Conservation (phyloP, 2,888 invertebrate species). For the Tetragonisca angustula region DNA sequence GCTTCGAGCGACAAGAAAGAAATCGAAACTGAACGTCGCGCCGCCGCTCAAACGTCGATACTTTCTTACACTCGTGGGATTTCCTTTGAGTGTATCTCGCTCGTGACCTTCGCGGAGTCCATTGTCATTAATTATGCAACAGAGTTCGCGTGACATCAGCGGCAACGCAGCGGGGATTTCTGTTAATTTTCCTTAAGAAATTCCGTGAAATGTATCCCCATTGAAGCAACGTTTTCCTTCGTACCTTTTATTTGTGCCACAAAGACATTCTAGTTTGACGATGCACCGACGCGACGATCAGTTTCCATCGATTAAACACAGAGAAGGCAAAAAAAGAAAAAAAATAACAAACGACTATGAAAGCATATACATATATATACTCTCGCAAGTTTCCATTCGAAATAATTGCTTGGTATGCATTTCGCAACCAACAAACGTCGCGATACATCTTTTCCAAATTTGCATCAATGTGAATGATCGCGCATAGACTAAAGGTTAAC, state of each 20-base stretch:
- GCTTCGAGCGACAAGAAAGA: conserved; percentile 4
- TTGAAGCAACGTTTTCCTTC: conserved; percentile 3
- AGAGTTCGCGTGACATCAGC: conserved; percentile 76
- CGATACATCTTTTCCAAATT: conserved; percentile 11
- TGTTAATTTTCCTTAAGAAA: conserved; percentile 71
- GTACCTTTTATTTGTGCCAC: background rate
- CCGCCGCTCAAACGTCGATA: conserved; percentile 25
- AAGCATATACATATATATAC: background rate
- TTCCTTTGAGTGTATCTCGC: conserved; percentile 75
- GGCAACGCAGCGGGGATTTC: conserved; percentile 71
- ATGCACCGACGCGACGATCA: conserved; percentile 40
- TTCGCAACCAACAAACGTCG: conserved; percentile 17
- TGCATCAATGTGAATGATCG: conserved; percentile 16
- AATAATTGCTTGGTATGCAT: background rate
- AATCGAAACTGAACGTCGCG: background rate
- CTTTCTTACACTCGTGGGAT: conserved; percentile 76
- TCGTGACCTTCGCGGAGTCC: conserved; percentile 76
- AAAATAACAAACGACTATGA: no score
- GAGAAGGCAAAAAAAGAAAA: background rate
- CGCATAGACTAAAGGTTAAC: conserved; percentile 9
- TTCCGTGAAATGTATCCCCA: conserved; percentile 52
- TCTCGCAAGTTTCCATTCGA: background rate
- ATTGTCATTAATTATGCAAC: conserved; percentile 80
- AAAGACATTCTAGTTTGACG: conserved; percentile 32
- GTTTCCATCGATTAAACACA: conserved; percentile 25